Base-by-base conservation (phyloP, 2,113 vertebrate genomes). In the Entelurus aequoreus region DNA sequence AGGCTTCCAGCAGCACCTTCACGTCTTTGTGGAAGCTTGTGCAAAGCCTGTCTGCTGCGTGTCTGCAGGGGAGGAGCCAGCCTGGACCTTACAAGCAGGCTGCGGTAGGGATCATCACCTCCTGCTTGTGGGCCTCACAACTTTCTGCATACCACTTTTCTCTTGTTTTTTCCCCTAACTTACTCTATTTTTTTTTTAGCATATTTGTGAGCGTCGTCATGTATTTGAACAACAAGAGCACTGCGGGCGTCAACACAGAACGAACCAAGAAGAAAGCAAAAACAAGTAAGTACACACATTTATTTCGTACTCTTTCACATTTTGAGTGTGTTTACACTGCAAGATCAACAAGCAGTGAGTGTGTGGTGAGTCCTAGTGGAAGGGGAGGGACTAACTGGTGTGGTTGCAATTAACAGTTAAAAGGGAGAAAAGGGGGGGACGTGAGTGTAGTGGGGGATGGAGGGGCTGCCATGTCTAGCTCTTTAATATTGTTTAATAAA, bases 281-380 rank as follows among this genome's bases (percentile, higher is more conserved):
- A 61, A 54, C 66, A 66, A 73, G 87, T 90, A 58, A 90, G 87
- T 87, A 72, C 5, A 37, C 6, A 66, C 5, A 21, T 46, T 4
- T 50, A 14, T 51, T 51, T 16, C 16, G 4, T 9, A 6, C 28
- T 21, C 12, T 10, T 28, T 11, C 5, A 36, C 16, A 13, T 12
- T 28, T 35, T 53, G 19, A 19, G 16, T 53, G 10, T 3, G 28
- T 21, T 42, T 9, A 1, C 40, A 42, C 40, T 42, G 8, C 28
- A 42, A 3, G 3, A 42, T 2, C 7, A 42, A 42, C 40, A 28
- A 28, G 3, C 28, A 4, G 28, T 28, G 28, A 28, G 28, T 3
- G 28, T 28, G 28, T 28, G 28, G 28, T 28, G 28, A 28, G 28
- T 28, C 28, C 28, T 3, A 28, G 28, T 28, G 28, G 28, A 28